These are phyloP conservation scores for Drosophila navojoa DNA, from an alignment of 1,140 invertebrate species.

Conservation along the genomic window DNA sequence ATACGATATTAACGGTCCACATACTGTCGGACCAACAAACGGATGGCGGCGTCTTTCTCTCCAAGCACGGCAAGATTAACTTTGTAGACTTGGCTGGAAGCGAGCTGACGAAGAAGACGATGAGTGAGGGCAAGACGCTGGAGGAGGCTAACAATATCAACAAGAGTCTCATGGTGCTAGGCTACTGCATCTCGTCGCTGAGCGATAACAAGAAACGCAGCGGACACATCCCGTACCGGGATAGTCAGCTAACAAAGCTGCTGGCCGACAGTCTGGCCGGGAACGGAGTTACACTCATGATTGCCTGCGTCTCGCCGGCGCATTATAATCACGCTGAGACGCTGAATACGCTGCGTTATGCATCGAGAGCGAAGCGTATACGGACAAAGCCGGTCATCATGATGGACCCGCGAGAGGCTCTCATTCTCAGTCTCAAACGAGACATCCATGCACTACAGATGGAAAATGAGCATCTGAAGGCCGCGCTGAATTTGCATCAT, in stretches of 20 bases:
- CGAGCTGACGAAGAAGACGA: constrained; percentile 97
- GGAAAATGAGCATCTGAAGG: constrained; percentile 95
- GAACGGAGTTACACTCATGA: constrained; percentile 97
- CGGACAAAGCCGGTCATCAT: constrained; percentile 95
- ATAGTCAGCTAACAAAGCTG: constrained; percentile 96
- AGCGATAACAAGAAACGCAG: constrained; percentile 92
- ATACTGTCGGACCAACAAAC: constrained; percentile 92
- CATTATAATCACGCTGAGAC: constrained; percentile 94
- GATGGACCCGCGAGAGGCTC: constrained; percentile 96
- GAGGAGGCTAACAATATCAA: constrained; percentile 98
- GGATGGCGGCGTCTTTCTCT: constrained; percentile 92
- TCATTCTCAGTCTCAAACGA: constrained; percentile 94
- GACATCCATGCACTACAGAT: constrained; percentile 94
- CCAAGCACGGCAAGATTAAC: constrained; percentile 95
- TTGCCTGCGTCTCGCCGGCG: constrained; percentile 95
- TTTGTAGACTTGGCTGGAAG: constrained; percentile 97
- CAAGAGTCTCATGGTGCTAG: constrained; percentile 97
- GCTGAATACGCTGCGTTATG: constrained; percentile 95
- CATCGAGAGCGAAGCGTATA: constrained; percentile 93
- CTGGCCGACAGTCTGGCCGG: constrained; percentile 97
- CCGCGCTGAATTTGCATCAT: constrained; percentile 87
- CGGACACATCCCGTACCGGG: constrained; percentile 95
- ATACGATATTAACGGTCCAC: constrained; percentile 96
- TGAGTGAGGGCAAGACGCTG: constrained; percentile 94
- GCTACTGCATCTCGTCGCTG: constrained; percentile 96